Evolutionary conservation across 2,113 vertebrate species (phyloP).

Genomic region (Lamprologus callipterus): DNA sequence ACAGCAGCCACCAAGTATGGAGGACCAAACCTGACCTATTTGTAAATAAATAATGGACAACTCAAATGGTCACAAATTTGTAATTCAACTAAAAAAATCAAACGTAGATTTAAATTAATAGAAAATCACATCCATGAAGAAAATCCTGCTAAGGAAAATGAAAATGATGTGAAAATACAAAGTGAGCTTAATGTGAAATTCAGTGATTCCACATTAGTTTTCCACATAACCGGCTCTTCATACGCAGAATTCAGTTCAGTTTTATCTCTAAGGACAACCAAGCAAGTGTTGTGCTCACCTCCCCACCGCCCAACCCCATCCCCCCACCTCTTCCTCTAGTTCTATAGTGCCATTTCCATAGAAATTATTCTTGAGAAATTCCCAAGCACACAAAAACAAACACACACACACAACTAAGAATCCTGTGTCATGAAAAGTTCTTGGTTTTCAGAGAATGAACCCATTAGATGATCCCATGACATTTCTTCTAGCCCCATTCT

Average conservation of each 20-base stretch:
- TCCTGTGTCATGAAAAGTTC: neutral
- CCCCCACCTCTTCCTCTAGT: neutral
- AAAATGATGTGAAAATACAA: neutral
- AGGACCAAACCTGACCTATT: slow-evolving; percentile 20
- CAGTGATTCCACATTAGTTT: neutral
- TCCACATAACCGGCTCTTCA: neutral
- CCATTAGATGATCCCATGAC: neutral
- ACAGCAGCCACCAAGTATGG: slow-evolving; percentile 12
- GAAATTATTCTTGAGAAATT: neutral
- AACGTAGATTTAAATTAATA: neutral
- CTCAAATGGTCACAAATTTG: slow-evolving; percentile 18
- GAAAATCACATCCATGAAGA: neutral
- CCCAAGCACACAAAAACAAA: neutral
- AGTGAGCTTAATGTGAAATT: neutral
- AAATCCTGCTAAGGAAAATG: slow-evolving; percentile 3
- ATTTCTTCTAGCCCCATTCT: neutral
- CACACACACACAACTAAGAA: neutral
- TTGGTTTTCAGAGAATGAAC: neutral
- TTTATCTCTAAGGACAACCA: neutral
- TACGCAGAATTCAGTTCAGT: neutral
- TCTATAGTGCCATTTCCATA: neutral
- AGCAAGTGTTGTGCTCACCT: neutral
- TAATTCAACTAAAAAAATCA: neutral
- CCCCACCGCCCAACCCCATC: neutral
- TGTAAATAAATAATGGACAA: slow-evolving; percentile 1